Conservation (phyloP, 1,140 invertebrate genomes). For the Hetaerina americana region DNA sequence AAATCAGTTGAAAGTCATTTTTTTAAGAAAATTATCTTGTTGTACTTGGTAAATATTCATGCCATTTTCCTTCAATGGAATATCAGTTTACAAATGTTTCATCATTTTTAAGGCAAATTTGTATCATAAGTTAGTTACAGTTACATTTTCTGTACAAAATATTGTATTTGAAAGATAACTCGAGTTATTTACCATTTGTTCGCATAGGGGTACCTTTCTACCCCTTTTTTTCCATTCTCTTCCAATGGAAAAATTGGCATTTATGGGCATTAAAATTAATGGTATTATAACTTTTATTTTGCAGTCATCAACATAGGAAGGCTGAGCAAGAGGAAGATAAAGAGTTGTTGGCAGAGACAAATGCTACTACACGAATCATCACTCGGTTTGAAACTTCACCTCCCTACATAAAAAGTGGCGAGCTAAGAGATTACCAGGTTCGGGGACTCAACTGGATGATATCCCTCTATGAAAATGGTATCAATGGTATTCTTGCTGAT, state of each 20-base stretch:
- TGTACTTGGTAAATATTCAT: too few species aligned
- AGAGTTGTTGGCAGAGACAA: constrained; percentile 42
- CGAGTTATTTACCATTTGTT: too few species aligned
- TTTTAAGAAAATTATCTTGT: too few species aligned
- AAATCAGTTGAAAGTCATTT: too few species aligned
- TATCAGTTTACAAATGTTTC: not conserved
- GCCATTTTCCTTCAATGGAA: too few species aligned
- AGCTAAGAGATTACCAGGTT: constrained; percentile 55
- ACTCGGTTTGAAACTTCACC: constrained; percentile 42
- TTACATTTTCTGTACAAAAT: constrained; percentile 4
- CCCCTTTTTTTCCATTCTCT: too few species aligned
- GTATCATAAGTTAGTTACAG: constrained; percentile 6
- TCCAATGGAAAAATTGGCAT: too few species aligned
- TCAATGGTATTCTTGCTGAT: constrained; percentile 67
- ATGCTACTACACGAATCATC: constrained; percentile 28
- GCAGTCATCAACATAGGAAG: constrained; percentile 54
- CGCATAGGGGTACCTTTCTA: too few species aligned
- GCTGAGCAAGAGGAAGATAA: constrained; percentile 64
- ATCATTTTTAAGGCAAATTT: not conserved
- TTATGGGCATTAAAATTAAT: constrained; percentile 7
- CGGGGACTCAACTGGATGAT: constrained; percentile 67
- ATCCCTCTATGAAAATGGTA: constrained; percentile 55
- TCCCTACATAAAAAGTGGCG: constrained; percentile 35
- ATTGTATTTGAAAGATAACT: constrained; percentile 6
- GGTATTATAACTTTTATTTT: constrained; percentile 18